Evolutionary conservation across 2,888 invertebrate species (phyloP).

Genomic region (Trachelus iudaicus): DNA sequence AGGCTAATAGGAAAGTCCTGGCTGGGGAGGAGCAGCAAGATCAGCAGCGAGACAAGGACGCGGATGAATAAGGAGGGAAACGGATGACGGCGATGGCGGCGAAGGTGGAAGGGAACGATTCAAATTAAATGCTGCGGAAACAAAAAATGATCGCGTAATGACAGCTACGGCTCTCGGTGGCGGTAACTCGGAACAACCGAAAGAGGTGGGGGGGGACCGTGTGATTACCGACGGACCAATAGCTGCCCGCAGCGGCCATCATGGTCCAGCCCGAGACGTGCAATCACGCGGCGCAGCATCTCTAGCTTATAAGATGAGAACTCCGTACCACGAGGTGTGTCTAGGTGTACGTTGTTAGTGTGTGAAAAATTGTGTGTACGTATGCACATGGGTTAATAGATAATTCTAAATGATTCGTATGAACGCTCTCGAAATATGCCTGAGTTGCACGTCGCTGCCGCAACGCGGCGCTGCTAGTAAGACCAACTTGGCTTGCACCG

Average conservation of each 20-base stretch:
- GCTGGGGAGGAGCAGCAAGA: not conserved
- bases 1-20: slow-evolving; percentile 3
- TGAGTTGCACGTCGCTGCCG: not conserved
- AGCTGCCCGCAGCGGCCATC: slow-evolving; percentile 64
- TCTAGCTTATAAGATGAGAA: slow-evolving; percentile 2
- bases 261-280: slow-evolving; percentile 64
- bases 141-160: slow-evolving; percentile 61
- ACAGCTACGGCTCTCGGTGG: slow-evolving; percentile 46
- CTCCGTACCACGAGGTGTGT: not conserved
- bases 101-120: slow-evolving; percentile 44
- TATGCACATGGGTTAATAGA: not conserved
- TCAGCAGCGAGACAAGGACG: slow-evolving; percentile 3
- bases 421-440: not conserved
- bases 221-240: slow-evolving; percentile 64
- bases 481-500: not conserved
- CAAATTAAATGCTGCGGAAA: slow-evolving; percentile 57
- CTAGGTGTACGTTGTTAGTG: not conserved
- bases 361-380: not conserved
- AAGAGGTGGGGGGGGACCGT: slow-evolving; percentile 54
- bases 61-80: slow-evolving; percentile 1
- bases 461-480: not conserved
- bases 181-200: slow-evolving; percentile 39
- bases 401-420: not conserved
- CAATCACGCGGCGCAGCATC: slow-evolving; percentile 51
- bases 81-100: not conserved